These are phyloP conservation scores for Emydocephalus ijimae DNA, from an alignment of 2,113 vertebrate genomes.

Conservation along the genomic window DNA sequence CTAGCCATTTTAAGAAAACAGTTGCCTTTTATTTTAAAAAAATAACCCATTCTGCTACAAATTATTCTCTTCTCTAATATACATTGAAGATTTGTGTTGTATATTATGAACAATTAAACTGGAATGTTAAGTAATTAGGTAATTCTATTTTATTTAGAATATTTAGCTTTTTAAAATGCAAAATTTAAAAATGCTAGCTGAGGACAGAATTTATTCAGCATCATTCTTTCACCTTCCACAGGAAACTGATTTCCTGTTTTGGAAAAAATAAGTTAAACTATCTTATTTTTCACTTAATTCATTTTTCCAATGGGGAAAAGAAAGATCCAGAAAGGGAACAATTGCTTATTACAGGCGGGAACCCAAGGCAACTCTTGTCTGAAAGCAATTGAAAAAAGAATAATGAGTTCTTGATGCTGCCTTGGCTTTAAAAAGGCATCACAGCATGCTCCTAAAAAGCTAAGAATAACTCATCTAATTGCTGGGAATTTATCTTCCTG, in stretches of 20 bases:
- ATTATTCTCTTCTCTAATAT: not conserved
- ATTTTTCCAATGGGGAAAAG: not conserved
- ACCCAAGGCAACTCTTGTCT: not conserved
- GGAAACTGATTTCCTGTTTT: not conserved
- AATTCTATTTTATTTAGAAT: not conserved
- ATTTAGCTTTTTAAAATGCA: not conserved
- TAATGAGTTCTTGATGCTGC: slow-evolving; percentile 9
- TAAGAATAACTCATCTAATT: slow-evolving; percentile 36
- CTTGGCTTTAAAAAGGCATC: slow-evolving; percentile 11
- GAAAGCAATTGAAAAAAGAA: slow-evolving; percentile 17
- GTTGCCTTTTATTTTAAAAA: not conserved
- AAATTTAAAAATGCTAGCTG: slow-evolving; percentile 7
- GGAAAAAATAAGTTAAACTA: not conserved
- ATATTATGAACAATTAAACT: not conserved
- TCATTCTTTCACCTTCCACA: not conserved
- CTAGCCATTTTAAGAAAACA: not conserved
- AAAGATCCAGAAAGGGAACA: not conserved
- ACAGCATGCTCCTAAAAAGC: slow-evolving; percentile 16
- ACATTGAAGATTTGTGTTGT: not conserved
- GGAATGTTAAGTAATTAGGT: not conserved
- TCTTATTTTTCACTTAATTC: not conserved
- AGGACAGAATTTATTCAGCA: not conserved
- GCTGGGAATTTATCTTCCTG: slow-evolving; percentile 20
- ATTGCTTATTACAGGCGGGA: not conserved
- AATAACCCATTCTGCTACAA: not conserved